Evolutionary conservation across 1,140 invertebrate species (phyloP).

Genomic region (Drosophila ficusphila): DNA sequence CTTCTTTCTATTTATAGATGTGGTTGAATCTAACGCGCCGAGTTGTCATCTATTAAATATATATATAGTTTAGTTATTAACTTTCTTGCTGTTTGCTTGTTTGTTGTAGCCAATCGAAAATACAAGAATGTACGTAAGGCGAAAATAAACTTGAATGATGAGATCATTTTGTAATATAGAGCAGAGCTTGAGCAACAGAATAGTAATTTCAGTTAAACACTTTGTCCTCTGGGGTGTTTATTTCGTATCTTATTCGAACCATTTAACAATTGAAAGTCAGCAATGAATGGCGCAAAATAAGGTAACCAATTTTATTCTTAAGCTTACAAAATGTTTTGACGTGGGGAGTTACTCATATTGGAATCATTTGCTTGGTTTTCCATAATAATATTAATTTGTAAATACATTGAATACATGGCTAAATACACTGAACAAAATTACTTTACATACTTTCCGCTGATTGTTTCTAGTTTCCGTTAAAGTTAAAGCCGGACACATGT

Average conservation of each 20-base stretch:
- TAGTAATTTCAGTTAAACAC: slow-evolving; percentile 37
- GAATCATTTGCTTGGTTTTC: slow-evolving; percentile 24
- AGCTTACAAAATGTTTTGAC: slow-evolving; percentile 31
- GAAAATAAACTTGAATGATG: slow-evolving; percentile 84
- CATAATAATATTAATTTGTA: slow-evolving; percentile 18
- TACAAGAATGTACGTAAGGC: slow-evolving; percentile 70
- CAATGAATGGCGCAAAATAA: slow-evolving; percentile 65
- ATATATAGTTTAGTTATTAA: slow-evolving; percentile 31
- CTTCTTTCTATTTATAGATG: slow-evolving; percentile 69
- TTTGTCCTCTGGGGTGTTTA: slow-evolving; percentile 15
- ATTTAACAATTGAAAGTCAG: slow-evolving; percentile 61
- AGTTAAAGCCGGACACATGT: slow-evolving; percentile 6
- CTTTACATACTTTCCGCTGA: slow-evolving; percentile 33
- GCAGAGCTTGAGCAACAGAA: slow-evolving; percentile 68
- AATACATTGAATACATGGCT: slow-evolving; percentile 33
- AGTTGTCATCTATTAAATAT: slow-evolving; percentile 49
- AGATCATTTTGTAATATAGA: slow-evolving; percentile 80
- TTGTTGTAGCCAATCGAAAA: slow-evolving; percentile 51
- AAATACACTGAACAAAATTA: slow-evolving; percentile 39
- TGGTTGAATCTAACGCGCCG: slow-evolving; percentile 66
- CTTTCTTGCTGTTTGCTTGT: slow-evolving; percentile 44
- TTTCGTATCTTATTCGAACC: slow-evolving; percentile 12
- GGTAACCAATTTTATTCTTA: slow-evolving; percentile 30
- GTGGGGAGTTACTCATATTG: slow-evolving; percentile 9
- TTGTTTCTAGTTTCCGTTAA: slow-evolving; percentile 36